phyloP scores from a whole-genome alignment of 2,797 vertebrate species.

The Lagodon rhomboides region DNA sequence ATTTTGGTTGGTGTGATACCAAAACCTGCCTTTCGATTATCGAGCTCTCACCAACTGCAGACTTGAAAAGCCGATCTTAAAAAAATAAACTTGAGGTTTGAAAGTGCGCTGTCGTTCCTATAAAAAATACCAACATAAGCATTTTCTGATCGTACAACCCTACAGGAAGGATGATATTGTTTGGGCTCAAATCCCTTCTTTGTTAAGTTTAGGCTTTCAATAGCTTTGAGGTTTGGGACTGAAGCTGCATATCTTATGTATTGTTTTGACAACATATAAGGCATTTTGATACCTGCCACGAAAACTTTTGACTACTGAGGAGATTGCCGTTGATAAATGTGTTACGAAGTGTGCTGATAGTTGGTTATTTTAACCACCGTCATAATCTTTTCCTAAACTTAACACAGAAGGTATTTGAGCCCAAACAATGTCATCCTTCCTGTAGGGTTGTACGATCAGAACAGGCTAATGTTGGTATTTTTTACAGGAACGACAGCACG shows the following conservation, averaged over 20 bases:
- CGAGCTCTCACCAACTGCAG: background rate
- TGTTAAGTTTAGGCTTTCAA: too few species aligned
- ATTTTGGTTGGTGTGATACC: background rate
- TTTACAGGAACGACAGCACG: too few species aligned
- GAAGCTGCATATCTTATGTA: too few species aligned
- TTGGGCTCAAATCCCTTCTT: too few species aligned
- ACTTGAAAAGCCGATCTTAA: background rate
- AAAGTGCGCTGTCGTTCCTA: too few species aligned
- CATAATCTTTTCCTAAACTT: background rate
- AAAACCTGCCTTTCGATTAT: conserved; percentile 1
- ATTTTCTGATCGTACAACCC: too few species aligned
- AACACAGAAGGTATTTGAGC: background rate
- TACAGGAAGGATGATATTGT: too few species aligned
- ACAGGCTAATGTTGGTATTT: background rate
- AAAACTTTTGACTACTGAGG: background rate
- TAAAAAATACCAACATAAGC: too few species aligned
- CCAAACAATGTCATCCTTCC: too few species aligned
- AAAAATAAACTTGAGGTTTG: background rate
- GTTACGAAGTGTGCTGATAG: too few species aligned
- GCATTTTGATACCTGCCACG: background rate
- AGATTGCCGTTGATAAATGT: background rate
- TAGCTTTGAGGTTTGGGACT: background rate
- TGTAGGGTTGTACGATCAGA: background rate
- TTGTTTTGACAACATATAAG: too few species aligned
- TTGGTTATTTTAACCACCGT: background rate